Evolutionary conservation across 2,888 invertebrate genomes (phyloP).

Genomic region (Melieria picta): DNA sequence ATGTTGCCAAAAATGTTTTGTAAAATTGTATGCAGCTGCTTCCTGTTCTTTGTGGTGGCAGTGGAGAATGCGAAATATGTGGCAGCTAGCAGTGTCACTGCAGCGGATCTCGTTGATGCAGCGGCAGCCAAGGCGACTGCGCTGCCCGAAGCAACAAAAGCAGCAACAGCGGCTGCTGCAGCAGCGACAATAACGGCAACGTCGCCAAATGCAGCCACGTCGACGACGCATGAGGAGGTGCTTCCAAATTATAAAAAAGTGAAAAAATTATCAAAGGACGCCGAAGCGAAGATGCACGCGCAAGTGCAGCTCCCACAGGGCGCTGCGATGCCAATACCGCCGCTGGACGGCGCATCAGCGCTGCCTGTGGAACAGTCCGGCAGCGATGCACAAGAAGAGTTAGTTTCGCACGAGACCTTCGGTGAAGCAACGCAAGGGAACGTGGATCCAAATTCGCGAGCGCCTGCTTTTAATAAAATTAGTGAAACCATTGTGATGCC

Average conservation of each 20-base stretch:
- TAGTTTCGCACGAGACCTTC: too few relatives aligned
- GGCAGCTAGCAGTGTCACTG: constrained; percentile 30
- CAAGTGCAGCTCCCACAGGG: background rate
- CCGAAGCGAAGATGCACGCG: background rate
- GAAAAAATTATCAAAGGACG: constrained; percentile 36
- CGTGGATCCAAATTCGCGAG: background rate
- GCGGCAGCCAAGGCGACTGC: constrained; percentile 9
- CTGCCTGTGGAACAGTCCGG: background rate
- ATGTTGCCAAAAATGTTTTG: constrained; percentile 8
- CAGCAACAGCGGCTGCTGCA: constrained; percentile 10
- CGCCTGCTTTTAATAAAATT: background rate
- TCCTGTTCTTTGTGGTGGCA: constrained; percentile 45
- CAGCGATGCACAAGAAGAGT: too few relatives aligned
- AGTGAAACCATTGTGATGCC: constrained; percentile 11
- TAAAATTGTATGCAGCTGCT: constrained; percentile 41
- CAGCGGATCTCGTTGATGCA: constrained; percentile 18
- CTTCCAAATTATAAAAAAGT: constrained; percentile 46
- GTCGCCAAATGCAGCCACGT: background rate
- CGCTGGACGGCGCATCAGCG: background rate
- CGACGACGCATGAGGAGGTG: constrained; percentile 32
- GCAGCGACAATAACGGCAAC: constrained; percentile 12
- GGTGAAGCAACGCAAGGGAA: background rate
- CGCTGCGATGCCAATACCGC: constrained; percentile 1
- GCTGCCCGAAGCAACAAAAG: constrained; percentile 6
- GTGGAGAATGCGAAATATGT: constrained; percentile 45